phyloP scores from a whole-genome alignment of 2,113 vertebrate species.

The Lonchura striata region DNA sequence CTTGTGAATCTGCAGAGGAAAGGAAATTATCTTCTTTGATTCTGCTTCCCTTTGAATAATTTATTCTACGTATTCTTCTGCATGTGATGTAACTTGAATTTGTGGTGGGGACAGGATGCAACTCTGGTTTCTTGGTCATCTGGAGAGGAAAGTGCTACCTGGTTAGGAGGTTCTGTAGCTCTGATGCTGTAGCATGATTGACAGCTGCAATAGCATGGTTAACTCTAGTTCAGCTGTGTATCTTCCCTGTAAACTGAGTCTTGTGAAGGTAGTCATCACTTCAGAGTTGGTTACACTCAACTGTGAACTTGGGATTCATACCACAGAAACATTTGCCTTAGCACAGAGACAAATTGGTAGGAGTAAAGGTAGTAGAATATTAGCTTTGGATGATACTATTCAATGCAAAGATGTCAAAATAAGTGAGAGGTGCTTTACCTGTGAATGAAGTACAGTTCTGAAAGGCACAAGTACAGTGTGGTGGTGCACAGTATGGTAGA shows the following conservation, averaged over 20 bases:
- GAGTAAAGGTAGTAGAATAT: background rate
- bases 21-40: background rate
- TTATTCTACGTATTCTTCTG: background rate
- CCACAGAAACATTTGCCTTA: background rate
- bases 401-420: background rate
- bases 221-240: background rate
- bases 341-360: background rate
- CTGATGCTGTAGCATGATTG: background rate
- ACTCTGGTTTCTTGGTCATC: fast-evolving
- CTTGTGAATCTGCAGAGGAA: background rate
- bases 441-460: background rate
- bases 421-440: background rate
- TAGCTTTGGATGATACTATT: background rate
- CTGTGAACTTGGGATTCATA: background rate
- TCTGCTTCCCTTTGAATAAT: background rate
- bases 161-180: background rate
- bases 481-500: background rate
- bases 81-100: background rate
- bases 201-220: background rate
- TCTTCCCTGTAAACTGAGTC: background rate
- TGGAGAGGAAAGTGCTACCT: background rate
- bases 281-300: fast-evolving
- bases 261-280: background rate
- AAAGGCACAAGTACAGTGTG: background rate
- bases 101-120: background rate